Evolutionary conservation across 2,113 vertebrate species (phyloP), one percentile per base, ranked within the genome.

Genomic region (Enhydra lutris): DNA sequence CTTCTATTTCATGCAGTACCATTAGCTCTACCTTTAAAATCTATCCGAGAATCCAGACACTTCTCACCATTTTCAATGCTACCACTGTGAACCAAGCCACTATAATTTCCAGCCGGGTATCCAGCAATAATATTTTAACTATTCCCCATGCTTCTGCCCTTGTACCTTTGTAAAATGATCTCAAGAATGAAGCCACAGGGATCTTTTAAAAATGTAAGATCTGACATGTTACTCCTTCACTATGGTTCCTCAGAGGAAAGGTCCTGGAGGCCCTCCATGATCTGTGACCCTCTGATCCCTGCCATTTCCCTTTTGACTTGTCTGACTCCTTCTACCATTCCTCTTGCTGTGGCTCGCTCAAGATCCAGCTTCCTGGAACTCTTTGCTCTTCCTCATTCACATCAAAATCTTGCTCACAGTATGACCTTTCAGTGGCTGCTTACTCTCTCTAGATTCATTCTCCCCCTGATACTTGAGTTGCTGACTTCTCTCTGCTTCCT

Each of bases 111-210:
- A 31, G 42, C 17, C 20, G 65, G 61, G 6, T 42, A 73, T 89
- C 23, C n/a, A 52, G 23, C 23, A 50, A 1, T 59, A 69, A 20
- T 17, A 76, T 26, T 15, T 29, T 61, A 29, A 74, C 36, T 23
- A 2, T 39, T 69, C 10, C 36, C 52, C 52, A 57, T 86, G 47
- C n/a, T 42, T 81, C 4, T 29, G 20, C 18, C 52, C 36, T 57
- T 42, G 1, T 2, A 17, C 17, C 45, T 76, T 82, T 67, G n/a
- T 73, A 74, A 65, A 91, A 39, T 79, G 21, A 79, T 42, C 23
- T 96, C 29, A 21, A 79, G 65, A 73, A 20, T 73, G 52, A 93
- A 88, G 61, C 26, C 82, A 47, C 23, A 79, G 67, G 50, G 26
- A 34, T 26, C 18, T 34, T 59, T 61, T 73, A 71, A 14, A 61